Percentiles rank a stretch among this genome's conserved stretches.
Evolutionary conservation across 1,140 invertebrate genomes (phyloP).

Genomic region (Druon quercuslanigerum): DNA sequence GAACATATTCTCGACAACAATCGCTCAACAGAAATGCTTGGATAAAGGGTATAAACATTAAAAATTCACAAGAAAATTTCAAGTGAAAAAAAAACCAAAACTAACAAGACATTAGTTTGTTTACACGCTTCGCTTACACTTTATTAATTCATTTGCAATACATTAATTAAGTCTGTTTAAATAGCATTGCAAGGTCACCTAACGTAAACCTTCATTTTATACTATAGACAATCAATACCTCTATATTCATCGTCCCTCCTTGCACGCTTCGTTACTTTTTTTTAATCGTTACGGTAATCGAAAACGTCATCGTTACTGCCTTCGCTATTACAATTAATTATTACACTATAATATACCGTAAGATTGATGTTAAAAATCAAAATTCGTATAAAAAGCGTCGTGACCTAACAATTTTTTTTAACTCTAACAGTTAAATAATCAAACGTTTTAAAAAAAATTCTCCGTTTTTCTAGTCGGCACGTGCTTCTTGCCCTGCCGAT

Average conservation of each 20-base stretch:
- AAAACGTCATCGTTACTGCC: conserved; percentile 42
- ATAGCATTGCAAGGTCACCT: conserved; percentile 72
- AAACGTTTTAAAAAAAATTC: conserved; percentile 65
- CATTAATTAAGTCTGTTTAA: conserved; percentile 76
- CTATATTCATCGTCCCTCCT: conserved; percentile 54
- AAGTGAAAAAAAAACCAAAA: background rate
- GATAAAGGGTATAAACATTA: background rate
- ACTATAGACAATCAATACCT: conserved; percentile 73
- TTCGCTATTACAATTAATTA: conserved; percentile 41
- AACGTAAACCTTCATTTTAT: conserved; percentile 69
- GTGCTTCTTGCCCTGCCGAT: background rate
- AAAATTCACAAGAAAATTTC: background rate
- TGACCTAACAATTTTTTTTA: conserved; percentile 70
- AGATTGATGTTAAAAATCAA: conserved; percentile 73
- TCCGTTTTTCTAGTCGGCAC: conserved; percentile 10
- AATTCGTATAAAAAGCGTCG: conserved; percentile 76
- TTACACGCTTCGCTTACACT: conserved; percentile 74
- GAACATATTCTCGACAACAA: too few species aligned
- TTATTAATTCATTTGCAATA: conserved; percentile 76
- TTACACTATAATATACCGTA: conserved; percentile 63
- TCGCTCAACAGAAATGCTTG: too few species aligned
- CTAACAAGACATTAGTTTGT: conserved; percentile 41
- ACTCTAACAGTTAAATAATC: conserved; percentile 71
- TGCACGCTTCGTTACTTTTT: conserved; percentile 43
- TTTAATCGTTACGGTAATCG: conserved; percentile 44